Evolutionary conservation across 2,113 vertebrate species (phyloP).

Genomic region (Mobula birostris): DNA sequence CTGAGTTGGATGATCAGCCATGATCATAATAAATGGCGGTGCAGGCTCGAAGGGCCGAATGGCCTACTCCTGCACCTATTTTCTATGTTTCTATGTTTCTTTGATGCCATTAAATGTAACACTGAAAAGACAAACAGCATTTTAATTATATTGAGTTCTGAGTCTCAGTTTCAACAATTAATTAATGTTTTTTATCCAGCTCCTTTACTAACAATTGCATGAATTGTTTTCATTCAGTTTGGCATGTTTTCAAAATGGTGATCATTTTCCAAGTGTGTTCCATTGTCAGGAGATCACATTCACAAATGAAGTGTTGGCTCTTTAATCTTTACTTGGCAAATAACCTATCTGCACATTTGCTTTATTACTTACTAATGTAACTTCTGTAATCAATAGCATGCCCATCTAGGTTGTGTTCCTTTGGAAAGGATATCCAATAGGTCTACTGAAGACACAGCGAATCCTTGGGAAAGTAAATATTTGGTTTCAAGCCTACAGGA

Average conservation of each 20-base stretch:
- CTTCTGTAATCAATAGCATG: constrained; percentile 42
- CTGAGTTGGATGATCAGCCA: too few relatives aligned
- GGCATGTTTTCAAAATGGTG: constrained; percentile 14
- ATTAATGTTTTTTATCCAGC: background rate
- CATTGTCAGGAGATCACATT: background rate
- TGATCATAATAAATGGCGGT: too few relatives aligned
- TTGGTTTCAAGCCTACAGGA: constrained; percentile 69
- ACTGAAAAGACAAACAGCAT: background rate
- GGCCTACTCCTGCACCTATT: too few relatives aligned
- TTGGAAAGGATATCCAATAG: constrained; percentile 72
- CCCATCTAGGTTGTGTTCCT: constrained; percentile 60
- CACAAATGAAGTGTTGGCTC: background rate
- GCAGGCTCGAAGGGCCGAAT: too few relatives aligned
- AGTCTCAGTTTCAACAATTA: constrained; percentile 14
- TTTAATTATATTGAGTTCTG: background rate
- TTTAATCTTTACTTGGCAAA: too few relatives aligned
- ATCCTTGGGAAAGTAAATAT: constrained; percentile 61
- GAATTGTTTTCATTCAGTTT: background rate
- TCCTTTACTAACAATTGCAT: background rate
- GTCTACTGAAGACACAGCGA: constrained; percentile 66
- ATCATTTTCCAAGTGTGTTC: background rate
- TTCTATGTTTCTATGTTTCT: too few relatives aligned
- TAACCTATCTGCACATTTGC: background rate
- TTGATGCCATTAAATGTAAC: background rate
- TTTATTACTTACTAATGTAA: background rate